Percentiles rank a stretch among this genome's conserved stretches.
phyloP scores from a whole-genome alignment of 2,888 invertebrate genomes.

The Rhingia campestris region DNA sequence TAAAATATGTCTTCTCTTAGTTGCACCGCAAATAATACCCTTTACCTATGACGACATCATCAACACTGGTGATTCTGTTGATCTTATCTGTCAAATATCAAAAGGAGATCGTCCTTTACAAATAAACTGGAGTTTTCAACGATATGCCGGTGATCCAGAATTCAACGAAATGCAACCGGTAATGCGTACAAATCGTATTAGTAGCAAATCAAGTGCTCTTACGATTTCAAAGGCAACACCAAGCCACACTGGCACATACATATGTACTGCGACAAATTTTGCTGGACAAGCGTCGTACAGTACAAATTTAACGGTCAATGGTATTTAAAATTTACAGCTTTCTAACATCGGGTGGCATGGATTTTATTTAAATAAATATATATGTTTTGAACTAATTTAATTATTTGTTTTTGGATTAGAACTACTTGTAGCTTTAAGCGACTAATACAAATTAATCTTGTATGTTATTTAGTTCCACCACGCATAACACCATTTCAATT shows the following conservation, averaged over 20 bases:
- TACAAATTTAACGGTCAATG: slow-evolving; percentile 86
- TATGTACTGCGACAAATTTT: slow-evolving; percentile 85
- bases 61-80: slow-evolving; percentile 88
- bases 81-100: slow-evolving; percentile 88
- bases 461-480: slow-evolving; percentile 85
- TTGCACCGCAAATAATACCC: slow-evolving; percentile 90
- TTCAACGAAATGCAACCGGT: slow-evolving; percentile 78
- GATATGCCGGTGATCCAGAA: slow-evolving; percentile 76
- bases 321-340: slow-evolving; percentile 79
- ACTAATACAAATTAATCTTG: slow-evolving; percentile 44
- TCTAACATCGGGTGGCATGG: slow-evolving; percentile 62
- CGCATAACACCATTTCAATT: slow-evolving; percentile 90
- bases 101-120: slow-evolving; percentile 88
- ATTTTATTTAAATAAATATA: slow-evolving; percentile 33
- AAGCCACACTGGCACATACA: slow-evolving; percentile 86
- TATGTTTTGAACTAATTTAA: slow-evolving; percentile 34
- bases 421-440: slow-evolving; percentile 43
- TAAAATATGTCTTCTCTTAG: slow-evolving; percentile 81
- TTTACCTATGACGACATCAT: slow-evolving; percentile 89
- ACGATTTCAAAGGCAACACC: slow-evolving; percentile 85
- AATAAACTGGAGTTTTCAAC: slow-evolving; percentile 86
- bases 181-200: slow-evolving; percentile 85
- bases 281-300: slow-evolving; percentile 84
- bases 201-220: slow-evolving; percentile 86
- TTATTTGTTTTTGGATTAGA: not conserved